phyloP scores from a whole-genome alignment of 1,140 invertebrate genomes.

The Macrosteles quadrilineatus region DNA sequence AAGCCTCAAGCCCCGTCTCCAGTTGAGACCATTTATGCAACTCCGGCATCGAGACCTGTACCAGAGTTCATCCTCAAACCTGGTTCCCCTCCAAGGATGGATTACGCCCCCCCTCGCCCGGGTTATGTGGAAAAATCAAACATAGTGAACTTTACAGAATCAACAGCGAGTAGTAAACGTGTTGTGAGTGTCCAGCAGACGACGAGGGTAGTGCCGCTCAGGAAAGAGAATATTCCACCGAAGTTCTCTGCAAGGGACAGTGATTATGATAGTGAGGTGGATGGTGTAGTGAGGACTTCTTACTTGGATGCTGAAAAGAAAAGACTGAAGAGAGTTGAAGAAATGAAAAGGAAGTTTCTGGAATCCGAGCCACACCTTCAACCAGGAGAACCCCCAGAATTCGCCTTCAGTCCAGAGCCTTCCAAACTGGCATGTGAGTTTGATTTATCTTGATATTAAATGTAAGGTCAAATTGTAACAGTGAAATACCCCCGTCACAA shows the following conservation, averaged over 20 bases:
- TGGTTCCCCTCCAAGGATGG: slow-evolving; percentile 60
- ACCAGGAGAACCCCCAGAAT: slow-evolving; percentile 62
- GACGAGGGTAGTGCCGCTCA: slow-evolving; percentile 61
- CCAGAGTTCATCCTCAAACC: slow-evolving; percentile 54
- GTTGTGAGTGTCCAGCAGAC: slow-evolving; percentile 69
- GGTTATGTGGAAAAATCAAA: slow-evolving; percentile 61
- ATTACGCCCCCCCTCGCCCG: slow-evolving; percentile 56
- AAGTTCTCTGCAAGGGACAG: slow-evolving; percentile 66
- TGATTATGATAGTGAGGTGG: slow-evolving; percentile 71
- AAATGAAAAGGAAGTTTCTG: slow-evolving; percentile 50
- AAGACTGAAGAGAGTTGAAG: slow-evolving; percentile 45
- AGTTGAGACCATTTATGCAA: slow-evolving; percentile 46
- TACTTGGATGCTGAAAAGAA: slow-evolving; percentile 47
- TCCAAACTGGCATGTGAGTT: slow-evolving; percentile 41
- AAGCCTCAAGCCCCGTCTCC: slow-evolving; percentile 46
- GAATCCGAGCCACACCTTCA: slow-evolving; percentile 50
- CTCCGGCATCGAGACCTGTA: slow-evolving; percentile 47
- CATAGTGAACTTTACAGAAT: slow-evolving; percentile 66
- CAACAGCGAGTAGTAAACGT: slow-evolving; percentile 62
- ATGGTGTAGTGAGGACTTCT: slow-evolving; percentile 56
- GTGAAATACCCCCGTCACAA: too few relatives aligned
- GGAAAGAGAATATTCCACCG: slow-evolving; percentile 20
- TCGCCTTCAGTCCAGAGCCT: slow-evolving; percentile 54
- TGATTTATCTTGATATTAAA: too few relatives aligned
- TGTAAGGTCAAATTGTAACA: too few relatives aligned